These are phyloP conservation scores for Pentalonia nigronervosa DNA, from an alignment of 1,140 invertebrate species.

Conservation along the genomic window DNA sequence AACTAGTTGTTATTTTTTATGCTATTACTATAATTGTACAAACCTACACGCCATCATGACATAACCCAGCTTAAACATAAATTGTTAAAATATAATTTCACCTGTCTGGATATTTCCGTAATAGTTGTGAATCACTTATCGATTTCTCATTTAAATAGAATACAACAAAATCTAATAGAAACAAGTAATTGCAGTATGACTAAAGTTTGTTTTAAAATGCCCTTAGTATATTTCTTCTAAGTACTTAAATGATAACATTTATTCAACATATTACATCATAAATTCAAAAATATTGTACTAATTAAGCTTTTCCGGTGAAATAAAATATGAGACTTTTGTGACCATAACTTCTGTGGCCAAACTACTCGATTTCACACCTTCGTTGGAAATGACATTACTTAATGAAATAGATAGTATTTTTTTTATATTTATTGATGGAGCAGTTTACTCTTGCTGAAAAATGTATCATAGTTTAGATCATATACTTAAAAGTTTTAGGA, in stretches of 20 bases:
- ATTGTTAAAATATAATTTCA: neutral
- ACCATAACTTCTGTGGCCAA: neutral
- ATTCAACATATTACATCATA: neutral
- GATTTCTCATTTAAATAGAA: neutral
- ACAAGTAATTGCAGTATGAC: neutral
- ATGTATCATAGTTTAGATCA: neutral
- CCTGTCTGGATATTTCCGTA: neutral
- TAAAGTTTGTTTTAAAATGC: no score
- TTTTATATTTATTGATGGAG: neutral
- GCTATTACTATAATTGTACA: neutral
- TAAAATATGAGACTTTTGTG: neutral
- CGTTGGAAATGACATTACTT: neutral
- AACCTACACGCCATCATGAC: neutral
- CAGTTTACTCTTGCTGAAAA: neutral
- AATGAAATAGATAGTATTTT: neutral
- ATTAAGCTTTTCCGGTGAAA: neutral
- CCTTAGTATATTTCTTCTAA: no score
- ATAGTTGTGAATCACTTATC: neutral
- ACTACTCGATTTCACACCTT: neutral
- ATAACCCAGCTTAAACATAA: neutral
- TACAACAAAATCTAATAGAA: neutral
- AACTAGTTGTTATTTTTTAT: neutral
- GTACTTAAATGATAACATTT: neutral
- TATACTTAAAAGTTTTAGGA: neutral
- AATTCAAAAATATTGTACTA: neutral